Evolutionary conservation across 2,113 vertebrate species (phyloP).

Genomic region (Glaucomys volans): DNA sequence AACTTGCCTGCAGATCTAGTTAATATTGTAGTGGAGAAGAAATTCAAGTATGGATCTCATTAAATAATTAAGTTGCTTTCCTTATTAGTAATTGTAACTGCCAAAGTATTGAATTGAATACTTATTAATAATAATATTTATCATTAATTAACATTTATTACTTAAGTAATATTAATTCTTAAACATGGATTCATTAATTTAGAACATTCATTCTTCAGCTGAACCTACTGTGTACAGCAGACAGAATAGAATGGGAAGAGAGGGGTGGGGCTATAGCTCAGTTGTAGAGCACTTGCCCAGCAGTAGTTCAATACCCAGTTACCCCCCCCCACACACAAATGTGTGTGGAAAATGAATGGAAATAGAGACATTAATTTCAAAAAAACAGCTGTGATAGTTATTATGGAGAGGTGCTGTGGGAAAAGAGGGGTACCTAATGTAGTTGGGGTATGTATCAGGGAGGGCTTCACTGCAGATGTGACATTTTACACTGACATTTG

Average conservation of each 20-base stretch:
- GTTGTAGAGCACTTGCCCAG: too few relatives aligned
- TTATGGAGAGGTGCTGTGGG: not conserved
- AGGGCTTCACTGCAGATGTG: not conserved
- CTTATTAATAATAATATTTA: constrained; percentile 16
- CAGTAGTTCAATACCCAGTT: too few relatives aligned
- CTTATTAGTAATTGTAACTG: constrained; percentile 35
- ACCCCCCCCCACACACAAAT: too few relatives aligned
- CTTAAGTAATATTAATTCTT: constrained; percentile 23
- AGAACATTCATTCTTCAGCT: not conserved
- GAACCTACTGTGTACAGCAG: not conserved
- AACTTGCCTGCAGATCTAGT: not conserved
- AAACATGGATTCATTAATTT: constrained; percentile 18
- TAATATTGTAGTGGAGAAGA: constrained; percentile 5
- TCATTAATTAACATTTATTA: constrained; percentile 1
- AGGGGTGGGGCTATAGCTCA: not conserved
- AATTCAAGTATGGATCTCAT: not conserved
- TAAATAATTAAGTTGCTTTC: constrained; percentile 47
- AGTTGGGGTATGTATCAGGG: not conserved
- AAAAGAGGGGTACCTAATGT: not conserved
- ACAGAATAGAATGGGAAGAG: not conserved
- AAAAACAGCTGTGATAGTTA: not conserved
- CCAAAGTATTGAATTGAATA: constrained; percentile 33
- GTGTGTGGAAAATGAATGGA: too few relatives aligned
- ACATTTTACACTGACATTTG: not conserved
- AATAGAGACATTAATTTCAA: not conserved